Evolutionary conservation across 2,888 invertebrate genomes (phyloP), one percentile per base, ranked within the genome.

Genomic region (Tanytarsus gracilentus): DNA sequence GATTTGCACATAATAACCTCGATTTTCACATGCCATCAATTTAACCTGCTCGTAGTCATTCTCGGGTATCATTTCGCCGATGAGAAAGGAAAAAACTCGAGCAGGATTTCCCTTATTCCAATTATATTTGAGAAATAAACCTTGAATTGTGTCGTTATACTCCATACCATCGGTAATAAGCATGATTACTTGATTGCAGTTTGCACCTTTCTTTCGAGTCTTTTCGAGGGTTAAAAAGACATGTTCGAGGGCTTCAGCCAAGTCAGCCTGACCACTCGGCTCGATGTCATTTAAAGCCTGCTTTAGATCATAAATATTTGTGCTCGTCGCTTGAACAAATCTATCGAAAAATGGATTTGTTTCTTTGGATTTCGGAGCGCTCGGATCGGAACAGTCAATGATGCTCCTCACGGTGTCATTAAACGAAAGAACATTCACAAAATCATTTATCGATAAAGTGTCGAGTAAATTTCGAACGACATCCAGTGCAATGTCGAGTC

Each of bases 151-250:
- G 68, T 76, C 79, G 63, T 75, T 77, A 64, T 79, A 77, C 1
- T 81, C 79, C 2, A 81, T 79, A 11, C 83, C 83, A 68, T 84
- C 84, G 2, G 83, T 82, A 63, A 84, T 76, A 50, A 84, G 67
- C 81, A 83, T 81, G 62, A 84, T 82, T 7, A 81, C 81, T 67
- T 79, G 79, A 69, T 83, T 83, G 68, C 83, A 83, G 62, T 75
- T 68, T 11, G 61, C 40, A 4, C 62, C 50, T 4, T 9, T 44
- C 18, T 44, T 23, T 18, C 44, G 6, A 2, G 6, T 27, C 18
- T 27, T 16, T 14, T 40, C 18, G 11, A 82, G 71, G 7, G 81
- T 69, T 61, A 76, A 72, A 69, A 83, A 83, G 1, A 81, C 82
- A 62, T 71, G 73, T 16, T 70, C 74, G 5, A 83, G 71, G 5